Evolutionary conservation across 2,888 invertebrate species (phyloP).

Genomic region (Harmothoe impar): DNA sequence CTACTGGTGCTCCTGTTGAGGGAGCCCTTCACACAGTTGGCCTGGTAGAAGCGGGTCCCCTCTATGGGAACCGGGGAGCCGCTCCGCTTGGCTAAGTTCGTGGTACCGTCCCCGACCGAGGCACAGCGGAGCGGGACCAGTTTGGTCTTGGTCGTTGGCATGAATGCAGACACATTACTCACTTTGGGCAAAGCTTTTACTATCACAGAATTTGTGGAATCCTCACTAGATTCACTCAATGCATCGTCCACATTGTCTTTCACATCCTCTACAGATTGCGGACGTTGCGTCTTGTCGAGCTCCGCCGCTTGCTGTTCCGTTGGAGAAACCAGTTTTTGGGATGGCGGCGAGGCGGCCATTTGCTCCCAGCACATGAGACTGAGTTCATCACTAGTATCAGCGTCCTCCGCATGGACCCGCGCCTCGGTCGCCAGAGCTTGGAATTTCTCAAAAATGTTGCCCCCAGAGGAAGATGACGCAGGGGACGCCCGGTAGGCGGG

Average conservation of each 20-base stretch:
- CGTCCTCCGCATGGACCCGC: neutral
- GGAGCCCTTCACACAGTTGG: neutral
- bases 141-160: slow-evolving; percentile 42
- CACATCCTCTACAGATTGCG: neutral
- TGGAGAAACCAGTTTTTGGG: neutral
- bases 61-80: slow-evolving; percentile 40
- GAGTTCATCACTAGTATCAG: slow-evolving; percentile 33
- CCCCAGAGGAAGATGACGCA: neutral
- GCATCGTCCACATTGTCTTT: slow-evolving; percentile 39
- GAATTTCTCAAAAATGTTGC: slow-evolving; percentile 48
- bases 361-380: slow-evolving; percentile 51
- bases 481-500: neutral
- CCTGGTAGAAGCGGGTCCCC: slow-evolving; percentile 46
- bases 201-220: slow-evolving; percentile 51
- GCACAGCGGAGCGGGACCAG: slow-evolving; percentile 26
- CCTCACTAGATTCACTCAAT: slow-evolving; percentile 25
- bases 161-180: slow-evolving; percentile 37
- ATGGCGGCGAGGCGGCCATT: slow-evolving; percentile 9
- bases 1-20: slow-evolving; percentile 43
- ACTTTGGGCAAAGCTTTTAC: slow-evolving; percentile 56
- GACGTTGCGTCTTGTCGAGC: neutral
- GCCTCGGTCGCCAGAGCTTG: slow-evolving; percentile 19
- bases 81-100: neutral
- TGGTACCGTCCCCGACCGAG: neutral
- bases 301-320: neutral